Evolutionary conservation across 2,113 vertebrate species (phyloP), one percentile per base, ranked within the genome.

Genomic region (Nettapus auritus): DNA sequence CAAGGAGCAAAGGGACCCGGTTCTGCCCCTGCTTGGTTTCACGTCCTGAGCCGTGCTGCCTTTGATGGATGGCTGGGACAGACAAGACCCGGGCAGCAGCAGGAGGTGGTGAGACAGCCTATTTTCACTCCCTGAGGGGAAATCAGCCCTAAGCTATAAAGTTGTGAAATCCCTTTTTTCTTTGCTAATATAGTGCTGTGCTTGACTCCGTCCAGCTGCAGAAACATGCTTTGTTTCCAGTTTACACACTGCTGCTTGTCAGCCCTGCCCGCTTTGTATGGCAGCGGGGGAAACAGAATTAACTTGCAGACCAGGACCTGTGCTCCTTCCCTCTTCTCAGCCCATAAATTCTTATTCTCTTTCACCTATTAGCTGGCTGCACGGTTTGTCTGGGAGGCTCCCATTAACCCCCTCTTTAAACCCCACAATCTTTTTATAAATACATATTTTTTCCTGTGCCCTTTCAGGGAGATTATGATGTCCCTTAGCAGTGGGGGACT

Each of bases 301-400:
- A 82, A 60, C 44, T 82, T 42, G 33, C 85, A 81, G 71, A 71
- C 16, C 13, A 29, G 66, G 79, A 44, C 31, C 60, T 29, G 38
- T 33, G 50, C 11, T 89, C 85, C 53, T 56, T 87, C 64, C 44
- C 67, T 75, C 57, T 68, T 83, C 82, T 88, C 80, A 88, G 75
- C 68, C 82, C 48, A 78, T 89, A 94, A 94, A 93, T 96, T 78
- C 74, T 62, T 67, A 36, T 91, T 94, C 86, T 90, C 31, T 87
- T 60, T 82, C 80, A 90, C 60, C 59, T 92, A 48, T 84, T 93
- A 64, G 76, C 66, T 84, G 60, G 36, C 89, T 88, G 62, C 21
- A 8, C 19, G 77, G 29, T 80, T 91, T 91, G 60, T 77, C 86
- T 78, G 56, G 88, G 73, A 8, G 0, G 52, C 29, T 86, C 60